These are phyloP conservation scores for Dryococelus australis DNA, from an alignment of 2,888 invertebrate genomes.

Conservation along the genomic window DNA sequence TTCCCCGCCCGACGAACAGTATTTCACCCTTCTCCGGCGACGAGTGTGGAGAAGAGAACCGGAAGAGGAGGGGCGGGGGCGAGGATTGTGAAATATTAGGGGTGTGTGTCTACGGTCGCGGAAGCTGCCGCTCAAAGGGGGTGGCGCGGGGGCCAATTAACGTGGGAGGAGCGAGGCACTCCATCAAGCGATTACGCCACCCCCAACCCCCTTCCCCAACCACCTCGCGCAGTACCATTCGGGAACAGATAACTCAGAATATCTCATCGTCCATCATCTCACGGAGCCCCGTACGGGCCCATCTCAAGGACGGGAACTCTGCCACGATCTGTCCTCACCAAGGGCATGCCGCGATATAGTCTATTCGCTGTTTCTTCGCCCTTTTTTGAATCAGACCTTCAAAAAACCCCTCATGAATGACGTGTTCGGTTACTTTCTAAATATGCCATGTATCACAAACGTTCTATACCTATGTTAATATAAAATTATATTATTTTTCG, in stretches of 20 bases:
- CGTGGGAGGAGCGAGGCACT: neutral
- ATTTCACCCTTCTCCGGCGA: neutral
- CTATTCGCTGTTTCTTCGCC: too few species aligned
- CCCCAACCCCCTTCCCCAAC: neutral
- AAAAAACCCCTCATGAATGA: too few species aligned
- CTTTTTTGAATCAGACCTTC: too few species aligned
- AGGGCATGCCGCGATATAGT: too few species aligned
- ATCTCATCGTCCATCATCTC: neutral
- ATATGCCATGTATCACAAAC: too few species aligned
- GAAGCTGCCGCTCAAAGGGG: conserved; percentile 5
- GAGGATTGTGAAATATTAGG: neutral
- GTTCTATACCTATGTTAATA: too few species aligned
- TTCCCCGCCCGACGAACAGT: neutral
- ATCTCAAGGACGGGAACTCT: neutral
- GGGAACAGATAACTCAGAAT: neutral
- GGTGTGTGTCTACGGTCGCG: neutral
- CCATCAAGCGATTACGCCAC: neutral
- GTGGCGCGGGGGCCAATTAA: neutral
- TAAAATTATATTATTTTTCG: too few species aligned
- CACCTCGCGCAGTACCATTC: neutral
- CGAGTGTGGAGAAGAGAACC: neutral
- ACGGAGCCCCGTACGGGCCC: neutral
- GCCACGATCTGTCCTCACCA: neutral
- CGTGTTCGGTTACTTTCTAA: too few species aligned
- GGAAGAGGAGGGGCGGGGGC: neutral